phyloP scores from a whole-genome alignment of 2,888 invertebrate species.

The Lucinisca nassula region DNA sequence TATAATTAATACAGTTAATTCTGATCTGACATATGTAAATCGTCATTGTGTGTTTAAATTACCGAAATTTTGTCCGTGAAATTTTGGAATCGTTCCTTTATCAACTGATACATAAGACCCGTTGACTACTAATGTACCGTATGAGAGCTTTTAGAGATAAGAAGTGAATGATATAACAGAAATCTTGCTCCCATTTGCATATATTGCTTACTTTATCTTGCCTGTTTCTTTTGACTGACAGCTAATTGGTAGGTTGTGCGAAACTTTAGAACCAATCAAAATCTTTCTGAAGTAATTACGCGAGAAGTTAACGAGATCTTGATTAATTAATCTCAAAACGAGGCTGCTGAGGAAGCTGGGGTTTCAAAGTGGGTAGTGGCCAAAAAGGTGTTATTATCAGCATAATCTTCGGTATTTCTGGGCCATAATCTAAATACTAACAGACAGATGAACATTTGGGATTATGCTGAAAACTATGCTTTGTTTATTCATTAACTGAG shows the following conservation, averaged over 20 bases:
- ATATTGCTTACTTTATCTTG: conserved; percentile 4
- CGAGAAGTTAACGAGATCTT: conserved; percentile 66
- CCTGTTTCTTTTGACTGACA: background rate
- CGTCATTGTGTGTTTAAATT: background rate
- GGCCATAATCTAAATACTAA: conserved; percentile 58
- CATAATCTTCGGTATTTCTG: conserved; percentile 6
- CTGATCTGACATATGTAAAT: background rate
- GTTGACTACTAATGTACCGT: conserved; percentile 10
- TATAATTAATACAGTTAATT: background rate
- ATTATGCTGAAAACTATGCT: conserved; percentile 63
- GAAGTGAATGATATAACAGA: background rate
- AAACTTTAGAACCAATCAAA: background rate
- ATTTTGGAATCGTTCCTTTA: background rate
- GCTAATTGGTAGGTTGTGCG: background rate
- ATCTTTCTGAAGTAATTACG: conserved; percentile 25
- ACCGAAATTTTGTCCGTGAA: background rate
- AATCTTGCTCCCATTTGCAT: background rate
- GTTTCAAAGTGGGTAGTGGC: conserved; percentile 1
- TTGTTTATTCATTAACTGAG: conserved; percentile 73
- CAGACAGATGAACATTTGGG: conserved; percentile 59
- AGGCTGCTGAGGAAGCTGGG: conserved; percentile 27
- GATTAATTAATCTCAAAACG: conserved; percentile 51
- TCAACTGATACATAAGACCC: background rate
- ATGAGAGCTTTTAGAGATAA: conserved; percentile 1
- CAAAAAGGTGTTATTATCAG: conserved; percentile 12